These are phyloP conservation scores for Thumatha senex DNA, from an alignment of 2,888 invertebrate species.

Conservation along the genomic window DNA sequence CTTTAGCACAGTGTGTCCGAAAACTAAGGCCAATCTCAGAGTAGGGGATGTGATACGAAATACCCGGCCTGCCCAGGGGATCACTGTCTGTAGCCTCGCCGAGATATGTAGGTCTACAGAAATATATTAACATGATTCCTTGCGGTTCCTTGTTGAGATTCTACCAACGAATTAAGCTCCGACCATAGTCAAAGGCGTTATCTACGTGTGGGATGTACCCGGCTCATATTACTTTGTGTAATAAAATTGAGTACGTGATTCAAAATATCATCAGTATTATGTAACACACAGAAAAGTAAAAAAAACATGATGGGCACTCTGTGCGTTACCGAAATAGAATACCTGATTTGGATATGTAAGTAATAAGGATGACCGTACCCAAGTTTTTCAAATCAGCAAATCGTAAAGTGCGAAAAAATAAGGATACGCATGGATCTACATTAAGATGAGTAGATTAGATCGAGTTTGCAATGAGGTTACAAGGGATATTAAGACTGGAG, in stretches of 20 bases:
- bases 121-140: conserved; percentile 53
- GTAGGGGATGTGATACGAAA: conserved; percentile 58
- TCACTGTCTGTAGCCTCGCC: conserved; percentile 38
- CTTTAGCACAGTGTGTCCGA: conserved; percentile 22
- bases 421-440: too few relatives aligned
- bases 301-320: too few relatives aligned
- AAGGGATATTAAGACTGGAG: too few relatives aligned
- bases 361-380: too few relatives aligned
- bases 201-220: conserved; percentile 22
- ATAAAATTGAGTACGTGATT: conserved; percentile 21
- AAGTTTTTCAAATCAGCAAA: too few relatives aligned
- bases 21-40: conserved; percentile 54
- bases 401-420: too few relatives aligned
- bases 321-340: too few relatives aligned
- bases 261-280: too few relatives aligned
- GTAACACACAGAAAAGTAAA: too few relatives aligned
- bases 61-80: conserved; percentile 51
- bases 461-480: too few relatives aligned
- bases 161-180: conserved; percentile 36
- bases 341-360: too few relatives aligned
- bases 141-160: conserved; percentile 36
- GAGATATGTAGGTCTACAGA: conserved; percentile 49
- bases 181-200: conserved; percentile 22
- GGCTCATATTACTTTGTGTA: conserved; percentile 32
- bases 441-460: too few relatives aligned